A percentile compares a stretch with the other conserved stretches of the same genome.
These are phyloP conservation scores for Poeciliopsis turneri DNA, from an alignment of 2,797 vertebrate genomes.

Conservation along the genomic window DNA sequence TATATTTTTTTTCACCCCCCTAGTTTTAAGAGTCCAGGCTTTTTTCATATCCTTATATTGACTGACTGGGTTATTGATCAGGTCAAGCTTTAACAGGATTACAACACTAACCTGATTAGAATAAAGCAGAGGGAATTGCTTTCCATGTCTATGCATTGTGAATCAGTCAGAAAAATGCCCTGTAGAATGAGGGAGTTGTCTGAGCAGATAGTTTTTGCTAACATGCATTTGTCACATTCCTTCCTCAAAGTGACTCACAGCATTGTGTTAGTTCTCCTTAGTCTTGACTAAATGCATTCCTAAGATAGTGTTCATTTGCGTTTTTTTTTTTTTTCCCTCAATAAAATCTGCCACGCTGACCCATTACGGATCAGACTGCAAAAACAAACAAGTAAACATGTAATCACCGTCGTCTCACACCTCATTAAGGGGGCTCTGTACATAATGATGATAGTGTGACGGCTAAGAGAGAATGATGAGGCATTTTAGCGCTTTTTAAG, in stretches of 20 bases:
- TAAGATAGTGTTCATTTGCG: slow-evolving; percentile 11
- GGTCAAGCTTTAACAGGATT: slow-evolving; percentile 75
- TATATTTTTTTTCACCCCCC: neutral
- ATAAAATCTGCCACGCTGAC: neutral
- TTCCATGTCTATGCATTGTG: slow-evolving; percentile 29
- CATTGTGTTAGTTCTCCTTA: slow-evolving; percentile 46
- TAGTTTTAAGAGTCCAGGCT: slow-evolving; percentile 32
- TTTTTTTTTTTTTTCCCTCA: neutral
- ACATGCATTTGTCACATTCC: slow-evolving; percentile 69
- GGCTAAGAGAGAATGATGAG: slow-evolving; percentile 35
- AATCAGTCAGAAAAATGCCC: slow-evolving; percentile 19
- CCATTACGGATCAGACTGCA: neutral
- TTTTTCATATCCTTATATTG: slow-evolving; percentile 73
- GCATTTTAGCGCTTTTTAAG: slow-evolving; percentile 40
- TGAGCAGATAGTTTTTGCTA: slow-evolving; percentile 41
- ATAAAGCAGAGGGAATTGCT: slow-evolving; percentile 69
- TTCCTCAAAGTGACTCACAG: slow-evolving; percentile 56
- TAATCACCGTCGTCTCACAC: slow-evolving; percentile 21
- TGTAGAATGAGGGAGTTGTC: slow-evolving; percentile 30
- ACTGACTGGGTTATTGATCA: slow-evolving; percentile 72
- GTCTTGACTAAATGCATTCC: slow-evolving; percentile 10
- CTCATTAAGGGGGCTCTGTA: slow-evolving; percentile 30
- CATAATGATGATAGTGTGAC: slow-evolving; percentile 40
- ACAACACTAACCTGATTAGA: slow-evolving; percentile 74
- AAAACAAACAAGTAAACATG: slow-evolving; percentile 30